Percentiles rank a stretch among this genome's conserved stretches.
These are phyloP conservation scores for Microchrysa polita DNA, from an alignment of 2,888 invertebrate genomes.

Conservation along the genomic window DNA sequence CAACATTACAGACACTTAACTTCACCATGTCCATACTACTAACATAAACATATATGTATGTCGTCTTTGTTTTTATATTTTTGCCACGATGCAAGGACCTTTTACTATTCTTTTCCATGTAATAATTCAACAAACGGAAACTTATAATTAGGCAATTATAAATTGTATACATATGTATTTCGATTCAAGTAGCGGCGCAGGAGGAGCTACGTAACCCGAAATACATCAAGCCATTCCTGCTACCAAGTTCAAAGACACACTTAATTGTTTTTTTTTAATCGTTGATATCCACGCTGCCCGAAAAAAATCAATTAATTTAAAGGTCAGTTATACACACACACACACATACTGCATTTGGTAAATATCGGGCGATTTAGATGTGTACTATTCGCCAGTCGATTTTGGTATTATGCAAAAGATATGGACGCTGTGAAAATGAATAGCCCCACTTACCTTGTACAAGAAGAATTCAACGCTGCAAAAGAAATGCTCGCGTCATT, in stretches of 20 bases:
- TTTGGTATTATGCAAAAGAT: not conserved
- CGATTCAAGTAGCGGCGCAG: no score
- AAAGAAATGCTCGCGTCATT: slow-evolving; percentile 65
- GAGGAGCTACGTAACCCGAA: not conserved
- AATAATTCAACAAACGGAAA: no score
- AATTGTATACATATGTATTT: no score
- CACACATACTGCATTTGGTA: slow-evolving; percentile 1
- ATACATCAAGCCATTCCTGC: not conserved
- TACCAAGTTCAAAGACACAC: slow-evolving; percentile 34
- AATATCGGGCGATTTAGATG: not conserved
- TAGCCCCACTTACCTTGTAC: slow-evolving; percentile 60
- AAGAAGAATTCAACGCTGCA: slow-evolving; percentile 65
- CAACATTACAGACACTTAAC: no score
- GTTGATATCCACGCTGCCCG: not conserved
- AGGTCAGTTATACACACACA: no score
- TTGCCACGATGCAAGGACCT: no score
- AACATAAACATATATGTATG: no score
- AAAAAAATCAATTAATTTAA: slow-evolving; percentile 12
- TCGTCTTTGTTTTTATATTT: no score
- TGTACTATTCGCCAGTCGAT: not conserved
- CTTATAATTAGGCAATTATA: no score
- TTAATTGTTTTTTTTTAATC: slow-evolving; percentile 18
- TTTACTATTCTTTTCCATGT: no score
- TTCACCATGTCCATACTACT: no score
- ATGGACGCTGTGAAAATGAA: not conserved